Evolutionary conservation across 2,113 vertebrate genomes (phyloP).

Genomic region (Nansenia antarctica): DNA sequence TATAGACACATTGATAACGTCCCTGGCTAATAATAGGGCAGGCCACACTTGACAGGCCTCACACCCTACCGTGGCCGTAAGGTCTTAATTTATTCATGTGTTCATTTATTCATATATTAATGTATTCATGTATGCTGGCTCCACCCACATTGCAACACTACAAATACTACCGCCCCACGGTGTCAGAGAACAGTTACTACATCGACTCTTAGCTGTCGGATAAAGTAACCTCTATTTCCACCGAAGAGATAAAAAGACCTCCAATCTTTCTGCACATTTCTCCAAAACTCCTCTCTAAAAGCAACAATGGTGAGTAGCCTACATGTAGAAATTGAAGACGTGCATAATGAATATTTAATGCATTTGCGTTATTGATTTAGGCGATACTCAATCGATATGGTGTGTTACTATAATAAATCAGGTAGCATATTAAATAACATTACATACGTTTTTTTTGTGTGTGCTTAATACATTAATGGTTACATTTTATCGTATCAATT

Average conservation of each 20-base stretch:
- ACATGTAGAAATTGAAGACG: too few relatives aligned
- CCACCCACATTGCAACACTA: slow-evolving; percentile 22
- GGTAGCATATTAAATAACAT: too few relatives aligned
- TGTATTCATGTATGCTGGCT: slow-evolving; percentile 29
- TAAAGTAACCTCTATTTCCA: slow-evolving; percentile 40
- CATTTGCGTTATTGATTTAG: too few relatives aligned
- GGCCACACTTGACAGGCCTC: too few relatives aligned
- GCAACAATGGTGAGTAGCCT: slow-evolving; percentile 45
- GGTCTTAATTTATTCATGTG: not conserved
- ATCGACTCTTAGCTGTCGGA: slow-evolving; percentile 58
- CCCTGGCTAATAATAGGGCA: too few relatives aligned
- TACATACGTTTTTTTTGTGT: too few relatives aligned
- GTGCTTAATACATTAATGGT: too few relatives aligned
- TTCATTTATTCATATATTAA: not conserved
- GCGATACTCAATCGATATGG: too few relatives aligned
- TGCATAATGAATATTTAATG: too few relatives aligned
- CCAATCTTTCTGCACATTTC: slow-evolving; percentile 2
- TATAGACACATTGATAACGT: too few relatives aligned
- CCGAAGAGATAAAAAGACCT: not conserved
- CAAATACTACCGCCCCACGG: slow-evolving; percentile 31
- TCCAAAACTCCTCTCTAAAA: not conserved
- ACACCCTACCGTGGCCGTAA: not conserved
- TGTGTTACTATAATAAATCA: too few relatives aligned
- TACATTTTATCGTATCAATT: too few relatives aligned
- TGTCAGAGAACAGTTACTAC: slow-evolving; percentile 45